Conservation (phyloP, 2,797 vertebrate genomes). For the Sylvilagus floridanus region DNA sequence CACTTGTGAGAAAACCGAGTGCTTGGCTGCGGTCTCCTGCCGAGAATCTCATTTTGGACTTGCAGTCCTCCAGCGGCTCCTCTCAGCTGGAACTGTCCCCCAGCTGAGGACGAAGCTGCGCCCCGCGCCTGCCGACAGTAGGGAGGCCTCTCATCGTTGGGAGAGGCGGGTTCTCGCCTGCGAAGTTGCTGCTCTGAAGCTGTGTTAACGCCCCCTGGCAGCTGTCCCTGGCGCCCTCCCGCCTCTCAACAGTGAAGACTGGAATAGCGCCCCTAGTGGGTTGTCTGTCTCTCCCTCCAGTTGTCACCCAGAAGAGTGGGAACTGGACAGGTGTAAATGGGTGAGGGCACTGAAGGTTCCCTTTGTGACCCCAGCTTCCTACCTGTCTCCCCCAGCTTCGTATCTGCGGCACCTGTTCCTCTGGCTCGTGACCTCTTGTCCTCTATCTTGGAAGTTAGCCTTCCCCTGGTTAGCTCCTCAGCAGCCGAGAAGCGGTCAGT, state of each 20-base stretch:
- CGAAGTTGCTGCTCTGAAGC: not conserved
- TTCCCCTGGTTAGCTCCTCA: not conserved
- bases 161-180: not conserved
- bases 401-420: not conserved
- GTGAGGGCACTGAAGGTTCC: not conserved
- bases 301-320: not conserved
- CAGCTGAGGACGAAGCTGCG: slow-evolving; percentile 21
- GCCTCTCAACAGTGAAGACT: not conserved
- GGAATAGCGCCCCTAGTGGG: not conserved
- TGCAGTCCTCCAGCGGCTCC: not conserved
- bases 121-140: not conserved
- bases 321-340: not conserved
- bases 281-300: not conserved
- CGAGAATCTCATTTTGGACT: slow-evolving; percentile 45
- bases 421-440: not conserved
- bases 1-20: not conserved
- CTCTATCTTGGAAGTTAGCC: not conserved
- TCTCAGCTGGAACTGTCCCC: slow-evolving; percentile 24
- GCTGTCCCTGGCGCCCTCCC: not conserved
- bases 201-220: not conserved
- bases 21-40: slow-evolving; percentile 1
- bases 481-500: not conserved
- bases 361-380: not conserved
- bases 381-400: not conserved
- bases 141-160: not conserved